phyloP scores from a whole-genome alignment of 2,113 vertebrate genomes.

The Aphyosemion australe region DNA sequence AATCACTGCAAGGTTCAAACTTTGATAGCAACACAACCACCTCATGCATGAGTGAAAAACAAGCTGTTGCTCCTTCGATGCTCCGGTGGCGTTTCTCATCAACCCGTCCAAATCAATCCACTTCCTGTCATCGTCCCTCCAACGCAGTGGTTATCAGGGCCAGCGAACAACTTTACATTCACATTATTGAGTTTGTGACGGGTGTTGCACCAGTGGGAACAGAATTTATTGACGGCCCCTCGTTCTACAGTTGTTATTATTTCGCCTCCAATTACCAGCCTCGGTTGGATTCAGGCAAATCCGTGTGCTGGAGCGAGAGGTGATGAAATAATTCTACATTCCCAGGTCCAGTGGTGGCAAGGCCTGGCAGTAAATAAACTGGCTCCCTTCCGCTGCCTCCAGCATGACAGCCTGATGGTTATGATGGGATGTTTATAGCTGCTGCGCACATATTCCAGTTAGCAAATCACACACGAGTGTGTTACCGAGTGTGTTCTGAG shows the following conservation, averaged over 20 bases:
- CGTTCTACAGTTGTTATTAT: constrained; percentile 25
- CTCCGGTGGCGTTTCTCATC: constrained; percentile 29
- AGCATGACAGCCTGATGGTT: constrained; percentile 6
- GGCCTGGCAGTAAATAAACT: constrained; percentile 34
- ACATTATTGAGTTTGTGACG: constrained; percentile 53
- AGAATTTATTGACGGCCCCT: constrained; percentile 51
- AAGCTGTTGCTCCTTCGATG: constrained; percentile 30
- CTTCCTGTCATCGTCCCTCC: constrained; percentile 44
- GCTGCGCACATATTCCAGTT: constrained; percentile 6
- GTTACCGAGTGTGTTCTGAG: constrained; percentile 32
- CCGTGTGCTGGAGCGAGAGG: constrained; percentile 21
- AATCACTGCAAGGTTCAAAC: no score
- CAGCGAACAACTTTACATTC: constrained; percentile 40
- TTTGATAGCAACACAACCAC: constrained; percentile 21
- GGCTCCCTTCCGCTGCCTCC: background rate
- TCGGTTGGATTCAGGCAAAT: constrained; percentile 40
- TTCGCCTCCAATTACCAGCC: constrained; percentile 43
- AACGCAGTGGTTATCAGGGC: constrained; percentile 34
- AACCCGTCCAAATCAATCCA: constrained; percentile 45
- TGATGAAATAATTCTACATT: constrained; percentile 47
- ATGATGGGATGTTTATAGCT: constrained; percentile 18
- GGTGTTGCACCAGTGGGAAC: constrained; percentile 19
- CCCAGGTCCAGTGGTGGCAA: constrained; percentile 13
- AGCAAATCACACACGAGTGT: constrained; percentile 12
- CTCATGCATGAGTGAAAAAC: constrained; percentile 33